These are phyloP conservation scores for Cryptomyrus ogoouensis DNA, from an alignment of 2,113 vertebrate genomes.

Conservation along the genomic window DNA sequence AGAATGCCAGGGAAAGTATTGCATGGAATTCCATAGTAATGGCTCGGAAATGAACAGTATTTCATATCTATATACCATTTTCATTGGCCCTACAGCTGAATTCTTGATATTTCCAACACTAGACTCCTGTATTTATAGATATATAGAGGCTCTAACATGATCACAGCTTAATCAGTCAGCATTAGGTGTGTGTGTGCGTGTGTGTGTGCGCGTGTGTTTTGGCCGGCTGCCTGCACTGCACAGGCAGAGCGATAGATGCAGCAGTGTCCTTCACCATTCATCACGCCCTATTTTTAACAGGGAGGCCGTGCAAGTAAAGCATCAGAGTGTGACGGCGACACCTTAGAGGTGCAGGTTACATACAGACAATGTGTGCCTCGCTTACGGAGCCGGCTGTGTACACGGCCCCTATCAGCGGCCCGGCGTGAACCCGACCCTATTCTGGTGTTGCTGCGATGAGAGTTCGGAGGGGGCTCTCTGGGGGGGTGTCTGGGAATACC, in stretches of 20 bases:
- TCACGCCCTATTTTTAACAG: conserved; percentile 36
- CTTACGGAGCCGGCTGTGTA: conserved; percentile 10
- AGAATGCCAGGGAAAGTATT: not conserved
- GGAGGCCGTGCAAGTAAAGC: conserved; percentile 11
- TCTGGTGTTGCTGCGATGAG: conserved; percentile 1
- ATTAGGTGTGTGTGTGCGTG: not conserved
- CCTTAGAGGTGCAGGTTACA: conserved; percentile 22
- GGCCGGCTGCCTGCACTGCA: not conserved
- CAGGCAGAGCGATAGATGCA: not conserved
- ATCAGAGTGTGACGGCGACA: conserved; percentile 25
- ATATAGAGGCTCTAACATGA: not conserved
- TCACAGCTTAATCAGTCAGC: not conserved
- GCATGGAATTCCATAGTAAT: not conserved
- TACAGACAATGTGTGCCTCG: conserved; percentile 19
- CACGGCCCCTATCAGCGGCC: conserved; percentile 10
- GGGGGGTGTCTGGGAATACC: not conserved
- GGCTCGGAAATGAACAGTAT: not conserved
- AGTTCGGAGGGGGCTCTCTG: not conserved
- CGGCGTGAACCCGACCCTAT: conserved; percentile 22
- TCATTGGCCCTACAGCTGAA: not conserved
- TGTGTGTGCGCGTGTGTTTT: conserved; percentile 1
- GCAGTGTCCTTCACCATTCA: not conserved
- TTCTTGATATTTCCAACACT: not conserved
- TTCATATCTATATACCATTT: not conserved
- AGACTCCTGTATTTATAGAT: not conserved